phyloP scores from a whole-genome alignment of 2,888 invertebrate genomes.

The Xylophagus ater region DNA sequence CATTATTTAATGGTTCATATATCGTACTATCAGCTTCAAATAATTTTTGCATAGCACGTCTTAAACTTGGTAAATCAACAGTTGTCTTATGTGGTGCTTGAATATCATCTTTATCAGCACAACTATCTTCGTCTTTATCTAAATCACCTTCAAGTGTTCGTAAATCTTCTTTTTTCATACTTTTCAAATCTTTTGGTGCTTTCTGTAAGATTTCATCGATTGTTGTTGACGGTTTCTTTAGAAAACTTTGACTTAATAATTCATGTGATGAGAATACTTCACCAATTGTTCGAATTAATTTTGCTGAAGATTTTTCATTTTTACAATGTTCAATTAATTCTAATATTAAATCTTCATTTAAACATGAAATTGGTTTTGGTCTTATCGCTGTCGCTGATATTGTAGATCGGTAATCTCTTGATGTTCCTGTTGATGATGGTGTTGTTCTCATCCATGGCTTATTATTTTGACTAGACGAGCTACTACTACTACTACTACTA shows the following conservation, averaged over 20 bases:
- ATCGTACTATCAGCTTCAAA: slow-evolving; percentile 26
- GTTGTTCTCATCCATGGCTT: slow-evolving; percentile 23
- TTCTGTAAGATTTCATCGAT: slow-evolving; percentile 44
- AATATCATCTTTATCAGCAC: slow-evolving; percentile 29
- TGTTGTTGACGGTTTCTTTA: slow-evolving; percentile 40
- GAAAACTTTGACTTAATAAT: slow-evolving; percentile 63
- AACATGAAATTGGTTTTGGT: slow-evolving; percentile 36
- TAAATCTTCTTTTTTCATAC: slow-evolving; percentile 60
- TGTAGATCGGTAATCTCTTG: too few species aligned
- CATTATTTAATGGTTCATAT: slow-evolving; percentile 29
- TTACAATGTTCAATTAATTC: slow-evolving; percentile 66
- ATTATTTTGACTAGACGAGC: slow-evolving; percentile 7
- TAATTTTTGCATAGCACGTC: slow-evolving; percentile 42
- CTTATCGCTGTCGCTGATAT: too few species aligned
- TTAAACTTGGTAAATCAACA: slow-evolving; percentile 49
- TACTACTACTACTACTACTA: too few species aligned
- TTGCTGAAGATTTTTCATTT: slow-evolving; percentile 53
- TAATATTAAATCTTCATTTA: slow-evolving; percentile 66
- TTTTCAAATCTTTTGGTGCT: slow-evolving; percentile 44
- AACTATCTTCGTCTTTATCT: slow-evolving; percentile 79
- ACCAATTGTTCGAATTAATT: slow-evolving; percentile 62
- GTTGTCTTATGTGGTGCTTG: slow-evolving; percentile 23
- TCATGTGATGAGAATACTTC: slow-evolving; percentile 62
- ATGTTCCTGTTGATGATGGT: slow-evolving; percentile 28
- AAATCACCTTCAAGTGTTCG: slow-evolving; percentile 63